Base-by-base conservation (phyloP, 2,888 invertebrate genomes). In the Agriopis marginaria region DNA sequence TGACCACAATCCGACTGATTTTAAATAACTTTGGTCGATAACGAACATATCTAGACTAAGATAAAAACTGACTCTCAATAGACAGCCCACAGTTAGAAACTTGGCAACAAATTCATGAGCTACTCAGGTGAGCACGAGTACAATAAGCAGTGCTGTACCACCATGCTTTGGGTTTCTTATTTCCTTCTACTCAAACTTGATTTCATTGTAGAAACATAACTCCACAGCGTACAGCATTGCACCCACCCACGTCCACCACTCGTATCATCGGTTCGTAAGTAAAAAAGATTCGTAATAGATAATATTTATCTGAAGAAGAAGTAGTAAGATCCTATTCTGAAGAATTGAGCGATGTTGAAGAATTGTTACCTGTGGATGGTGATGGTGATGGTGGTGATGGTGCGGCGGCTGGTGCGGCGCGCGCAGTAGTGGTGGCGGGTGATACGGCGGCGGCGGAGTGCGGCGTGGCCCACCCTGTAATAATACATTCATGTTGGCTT, bases 391-490 rank as follows among this genome's bases (percentile, higher is more conserved):
- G 60, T 88, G 88, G 61, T 86, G 89, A 3, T 78, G 79, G 70
- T 88, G 92, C 14, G 82, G 81, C 39, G 84, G 82, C 65, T 80
- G 78, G 64, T 87, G 89, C 47, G 91, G 92, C 53, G 90, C 86
- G 3, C 92, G 86, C 75, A 86, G 80, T 76, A 90, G 81, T 72
- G 93, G 92, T 69, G 96, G 96, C 72, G 96, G 95, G 68, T 96
- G 97, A 88, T 97, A 97, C 17, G 97, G 97, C 63, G 97, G 97
- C 71, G 97, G 97, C 69, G 97, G 97, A 68, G 97, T 96, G 81
- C 97, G 95, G 68, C 97, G 92, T 73, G 95, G 96, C 73, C 96
- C 95, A 69, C 95, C 96, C 87, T 95, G 92, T 75, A 87, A 86
- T 75, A 82, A 82, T 75, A 82, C 75, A 77, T 69, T 71, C 74